Base-by-base conservation (phyloP, 2,113 vertebrate genomes). In the Echinops telfairi region DNA sequence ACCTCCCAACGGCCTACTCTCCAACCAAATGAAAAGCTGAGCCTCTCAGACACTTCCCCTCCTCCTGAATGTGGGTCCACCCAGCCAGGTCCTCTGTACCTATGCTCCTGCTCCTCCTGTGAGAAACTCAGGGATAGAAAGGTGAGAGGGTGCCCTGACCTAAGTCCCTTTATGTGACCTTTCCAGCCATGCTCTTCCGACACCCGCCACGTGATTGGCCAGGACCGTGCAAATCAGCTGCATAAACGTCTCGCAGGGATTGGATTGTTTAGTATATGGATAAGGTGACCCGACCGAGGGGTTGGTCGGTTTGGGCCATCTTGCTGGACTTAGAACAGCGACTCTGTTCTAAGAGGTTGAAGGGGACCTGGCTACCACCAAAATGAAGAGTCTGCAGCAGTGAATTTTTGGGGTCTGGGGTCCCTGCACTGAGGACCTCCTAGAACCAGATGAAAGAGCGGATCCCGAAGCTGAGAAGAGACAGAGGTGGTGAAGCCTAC, bases 91-190 rank as follows among this genome's bases (percentile, higher is more conserved):
- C 57, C 73, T 79, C n/a, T 29, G 62, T 11, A 6, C 71, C 8
- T 31, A 8, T 7, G 36, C 7, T 11, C 66, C 53, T 36, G n/a
- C 14, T 8, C 0, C 33, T 70, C 10, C 2, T 0, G 6, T 33
- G 31, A 58, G 64, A 70, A 70, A 33, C 25, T 1, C 0, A 38
- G 1, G 20, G 27, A 0, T 1, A 16, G 88, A 58, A 5, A 6
- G 23, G 17, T 43, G 0, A 31, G 19, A 7, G 7, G 20, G 71
- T 73, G 19, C 33, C 9, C 6, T 22, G 71, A 33, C 20, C 22
- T 19, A 14, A 62, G 16, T 62, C 3, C 6, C 29, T 73, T 23
- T 36, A 36, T 20, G 36, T 38, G 71, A 10, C 19, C 71, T 73
- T 73, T 73, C 71, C 36, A 36, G 33, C 33, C 71, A 36, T 73